A percentile compares a stretch with the other conserved stretches of the same genome.
These are phyloP conservation scores for Cephus sareptanus DNA, from an alignment of 2,888 invertebrate species.

Conservation along the genomic window DNA sequence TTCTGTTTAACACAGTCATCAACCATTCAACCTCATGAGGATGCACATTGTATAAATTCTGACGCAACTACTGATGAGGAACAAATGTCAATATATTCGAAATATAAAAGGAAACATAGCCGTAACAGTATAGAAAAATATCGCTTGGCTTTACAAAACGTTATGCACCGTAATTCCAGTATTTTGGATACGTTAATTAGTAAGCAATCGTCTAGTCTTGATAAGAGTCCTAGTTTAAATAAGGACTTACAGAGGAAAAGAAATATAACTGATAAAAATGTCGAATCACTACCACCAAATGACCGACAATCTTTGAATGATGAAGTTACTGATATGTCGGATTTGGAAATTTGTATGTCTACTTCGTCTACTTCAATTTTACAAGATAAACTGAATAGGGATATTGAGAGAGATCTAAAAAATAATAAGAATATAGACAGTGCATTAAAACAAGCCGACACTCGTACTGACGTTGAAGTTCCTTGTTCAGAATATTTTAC, in stretches of 20 bases:
- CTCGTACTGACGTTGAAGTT: neutral
- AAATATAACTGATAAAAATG: neutral
- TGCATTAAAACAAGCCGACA: neutral
- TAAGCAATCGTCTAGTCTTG: neutral
- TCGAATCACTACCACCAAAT: neutral
- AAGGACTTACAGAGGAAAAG: neutral
- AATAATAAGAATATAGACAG: neutral
- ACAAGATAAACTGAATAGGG: neutral
- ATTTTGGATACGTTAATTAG: neutral
- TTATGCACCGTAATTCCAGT: neutral
- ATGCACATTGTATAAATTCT: neutral
- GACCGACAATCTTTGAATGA: neutral
- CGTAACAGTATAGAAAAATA: conserved; percentile 53
- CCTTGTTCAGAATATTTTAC: neutral
- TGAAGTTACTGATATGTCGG: neutral
- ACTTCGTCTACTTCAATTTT: conserved; percentile 2
- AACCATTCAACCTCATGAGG: neutral
- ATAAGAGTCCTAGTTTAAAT: neutral
- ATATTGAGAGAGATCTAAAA: neutral
- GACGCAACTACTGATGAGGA: conserved; percentile 15
- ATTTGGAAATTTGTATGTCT: conserved; percentile 1
- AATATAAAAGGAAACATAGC: conserved; percentile 45
- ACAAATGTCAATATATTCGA: conserved; percentile 51
- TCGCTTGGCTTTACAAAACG: conserved; percentile 32
- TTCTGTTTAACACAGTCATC: conserved; percentile 19